phyloP scores from a whole-genome alignment of 1,140 invertebrate genomes.

The Drosophila orosa region DNA sequence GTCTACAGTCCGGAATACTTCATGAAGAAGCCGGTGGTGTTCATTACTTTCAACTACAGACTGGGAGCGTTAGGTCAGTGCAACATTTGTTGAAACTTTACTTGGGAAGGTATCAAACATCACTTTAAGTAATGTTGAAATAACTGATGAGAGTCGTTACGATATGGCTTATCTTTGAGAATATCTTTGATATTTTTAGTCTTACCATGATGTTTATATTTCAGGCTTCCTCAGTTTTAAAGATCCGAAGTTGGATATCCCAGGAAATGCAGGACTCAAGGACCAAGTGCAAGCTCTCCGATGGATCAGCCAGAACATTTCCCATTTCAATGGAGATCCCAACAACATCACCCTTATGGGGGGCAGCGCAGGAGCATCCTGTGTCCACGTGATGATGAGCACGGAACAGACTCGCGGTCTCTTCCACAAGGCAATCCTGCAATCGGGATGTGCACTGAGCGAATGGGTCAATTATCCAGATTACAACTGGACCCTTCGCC shows the following conservation, averaged over 20 bases:
- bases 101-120: too few species aligned
- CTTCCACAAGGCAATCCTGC: too few species aligned
- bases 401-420: conserved; percentile 84
- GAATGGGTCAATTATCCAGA: conserved; percentile 74
- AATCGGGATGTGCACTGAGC: conserved; percentile 85
- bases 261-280: conserved; percentile 82
- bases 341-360: too few species aligned
- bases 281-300: conserved; percentile 85
- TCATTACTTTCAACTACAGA: conserved; percentile 87
- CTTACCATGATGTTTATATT: too few species aligned
- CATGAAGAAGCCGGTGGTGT: conserved; percentile 85
- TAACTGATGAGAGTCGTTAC: too few species aligned
- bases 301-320: conserved; percentile 88
- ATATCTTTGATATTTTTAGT: too few species aligned
- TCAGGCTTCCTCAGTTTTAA: conserved; percentile 74
- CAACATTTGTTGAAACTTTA: too few species aligned
- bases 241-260: conserved; percentile 74
- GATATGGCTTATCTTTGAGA: too few species aligned
- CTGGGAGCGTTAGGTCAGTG: conserved; percentile 85
- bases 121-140: too few species aligned
- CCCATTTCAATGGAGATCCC: too few species aligned
- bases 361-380: conserved; percentile 22
- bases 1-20: conserved; percentile 85
- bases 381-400: conserved; percentile 86
- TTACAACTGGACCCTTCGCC: conserved; percentile 42